Base-by-base conservation (phyloP, 2,113 vertebrate genomes). In the Pluvialis apricaria region DNA sequence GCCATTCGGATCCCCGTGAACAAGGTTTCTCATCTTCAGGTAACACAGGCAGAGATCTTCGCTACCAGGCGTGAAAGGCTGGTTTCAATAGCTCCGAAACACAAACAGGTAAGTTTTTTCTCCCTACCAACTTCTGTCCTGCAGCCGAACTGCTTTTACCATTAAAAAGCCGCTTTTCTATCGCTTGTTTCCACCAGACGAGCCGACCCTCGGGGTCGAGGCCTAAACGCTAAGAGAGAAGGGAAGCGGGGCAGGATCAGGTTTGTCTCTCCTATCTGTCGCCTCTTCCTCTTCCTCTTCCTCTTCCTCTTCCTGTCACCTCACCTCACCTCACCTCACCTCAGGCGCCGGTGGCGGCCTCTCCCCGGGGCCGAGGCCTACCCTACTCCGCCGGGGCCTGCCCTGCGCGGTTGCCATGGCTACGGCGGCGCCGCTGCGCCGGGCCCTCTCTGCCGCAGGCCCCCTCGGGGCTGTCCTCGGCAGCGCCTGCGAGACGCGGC, bases 391-490 rank as follows among this genome's bases (percentile, higher is more conserved):
- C 31, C 9, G 1, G 3, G 7, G 17, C 31, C 45, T 34, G 14
- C 16, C 31, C n/a, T 1, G 6, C 2, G 5, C 3, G n/a, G 84
- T 91, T 73, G 72, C 64, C 65, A n/a, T 42, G 78, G 90, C 26
- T 38, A 60, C 81, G 1, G 52, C 38, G 5, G 11, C 60, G 6
- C 34, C 17, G 34, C 47, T 13, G 19, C 17, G 34, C 47, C 15
- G 19, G 25, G 51, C 11, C 11, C 29, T 28, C 0, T 5, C 2
- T 44, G 1, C 0, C 1, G 3, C 22, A 71, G 68, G 77, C 6
- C 42, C 55, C 3, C 0, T 6, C 2, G 0, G 3, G 36, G 84
- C 73, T 73, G 90, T 1, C 72, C 4, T 0, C 1, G 0, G 0
- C 0, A 24, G 5, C 2, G 90, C 95, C 89, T 88, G 83, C 5